Evolutionary conservation across 2,113 vertebrate species (phyloP).

Genomic region (Corydoras sp.): DNA sequence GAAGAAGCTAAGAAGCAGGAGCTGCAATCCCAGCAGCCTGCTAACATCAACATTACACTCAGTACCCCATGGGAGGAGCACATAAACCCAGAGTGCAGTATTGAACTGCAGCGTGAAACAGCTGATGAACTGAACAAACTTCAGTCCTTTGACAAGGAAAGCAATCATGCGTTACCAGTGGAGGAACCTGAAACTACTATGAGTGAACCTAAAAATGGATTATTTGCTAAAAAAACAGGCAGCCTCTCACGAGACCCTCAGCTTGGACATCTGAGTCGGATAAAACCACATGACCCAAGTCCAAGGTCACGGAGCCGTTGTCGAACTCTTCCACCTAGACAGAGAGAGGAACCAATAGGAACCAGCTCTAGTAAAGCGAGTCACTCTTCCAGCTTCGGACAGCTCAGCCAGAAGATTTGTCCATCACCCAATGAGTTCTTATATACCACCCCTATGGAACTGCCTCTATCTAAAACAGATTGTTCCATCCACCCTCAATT

Average conservation of each 20-base stretch:
- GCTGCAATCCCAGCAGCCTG: slow-evolving; percentile 33
- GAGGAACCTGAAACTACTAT: slow-evolving; percentile 16
- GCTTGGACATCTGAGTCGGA: not conserved
- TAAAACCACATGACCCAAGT: slow-evolving; percentile 9
- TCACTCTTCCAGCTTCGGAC: slow-evolving; percentile 63
- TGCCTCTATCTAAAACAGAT: slow-evolving; percentile 2
- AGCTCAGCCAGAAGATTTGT: slow-evolving; percentile 50
- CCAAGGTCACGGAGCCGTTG: slow-evolving; percentile 55
- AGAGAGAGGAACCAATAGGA: slow-evolving; percentile 47
- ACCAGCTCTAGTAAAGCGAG: slow-evolving; percentile 54
- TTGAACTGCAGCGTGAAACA: slow-evolving; percentile 23
- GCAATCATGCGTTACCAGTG: slow-evolving; percentile 22
- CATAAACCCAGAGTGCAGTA: slow-evolving; percentile 23
- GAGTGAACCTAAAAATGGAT: not conserved
- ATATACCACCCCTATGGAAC: slow-evolving; percentile 14
- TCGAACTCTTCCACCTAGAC: slow-evolving; percentile 64
- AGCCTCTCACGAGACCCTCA: slow-evolving; percentile 6
- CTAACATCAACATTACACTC: slow-evolving; percentile 23
- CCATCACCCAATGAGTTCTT: slow-evolving; percentile 26
- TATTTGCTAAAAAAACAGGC: not conserved
- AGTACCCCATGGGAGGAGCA: slow-evolving; percentile 50
- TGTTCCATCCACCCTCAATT: slow-evolving; percentile 13
- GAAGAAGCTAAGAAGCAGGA: slow-evolving; percentile 77
- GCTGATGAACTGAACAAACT: slow-evolving; percentile 22
- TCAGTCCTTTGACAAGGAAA: slow-evolving; percentile 19